These are phyloP conservation scores for Formica exsecta DNA, from an alignment of 1,140 invertebrate genomes.

Conservation along the genomic window DNA sequence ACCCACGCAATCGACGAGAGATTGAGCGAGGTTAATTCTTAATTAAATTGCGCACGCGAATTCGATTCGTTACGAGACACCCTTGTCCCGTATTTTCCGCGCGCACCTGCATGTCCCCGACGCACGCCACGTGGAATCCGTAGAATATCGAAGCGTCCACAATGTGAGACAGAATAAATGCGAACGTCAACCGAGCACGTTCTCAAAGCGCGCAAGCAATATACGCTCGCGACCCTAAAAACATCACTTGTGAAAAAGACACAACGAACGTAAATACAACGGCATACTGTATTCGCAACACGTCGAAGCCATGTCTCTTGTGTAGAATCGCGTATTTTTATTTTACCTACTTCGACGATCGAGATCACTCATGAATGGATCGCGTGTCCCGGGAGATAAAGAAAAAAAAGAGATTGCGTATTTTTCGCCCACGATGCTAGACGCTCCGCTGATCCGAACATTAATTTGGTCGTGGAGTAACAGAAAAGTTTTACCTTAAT, in stretches of 20 bases:
- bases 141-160: conserved; percentile 57
- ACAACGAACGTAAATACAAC: conserved; percentile 42
- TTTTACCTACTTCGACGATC: neutral
- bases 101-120: conserved; percentile 66
- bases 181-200: conserved; percentile 57
- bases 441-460: neutral
- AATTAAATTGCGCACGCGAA: conserved; percentile 69
- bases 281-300: conserved; percentile 63
- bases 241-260: conserved; percentile 71
- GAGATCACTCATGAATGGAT: neutral
- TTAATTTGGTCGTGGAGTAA: conserved; percentile 2
- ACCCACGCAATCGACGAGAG: neutral
- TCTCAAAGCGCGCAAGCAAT: conserved; percentile 64
- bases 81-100: conserved; percentile 23
- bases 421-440: neutral
- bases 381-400: conserved; percentile 21
- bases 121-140: conserved; percentile 69
- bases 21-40: conserved; percentile 72
- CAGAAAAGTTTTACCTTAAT: neutral
- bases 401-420: conserved; percentile 19
- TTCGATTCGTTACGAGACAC: conserved; percentile 65
- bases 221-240: conserved; percentile 68
- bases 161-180: conserved; percentile 72
- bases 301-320: conserved; percentile 60
- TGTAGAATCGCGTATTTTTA: conserved; percentile 38